Evolutionary conservation across 1,140 invertebrate genomes (phyloP).

Genomic region (Calephelis nemesis): DNA sequence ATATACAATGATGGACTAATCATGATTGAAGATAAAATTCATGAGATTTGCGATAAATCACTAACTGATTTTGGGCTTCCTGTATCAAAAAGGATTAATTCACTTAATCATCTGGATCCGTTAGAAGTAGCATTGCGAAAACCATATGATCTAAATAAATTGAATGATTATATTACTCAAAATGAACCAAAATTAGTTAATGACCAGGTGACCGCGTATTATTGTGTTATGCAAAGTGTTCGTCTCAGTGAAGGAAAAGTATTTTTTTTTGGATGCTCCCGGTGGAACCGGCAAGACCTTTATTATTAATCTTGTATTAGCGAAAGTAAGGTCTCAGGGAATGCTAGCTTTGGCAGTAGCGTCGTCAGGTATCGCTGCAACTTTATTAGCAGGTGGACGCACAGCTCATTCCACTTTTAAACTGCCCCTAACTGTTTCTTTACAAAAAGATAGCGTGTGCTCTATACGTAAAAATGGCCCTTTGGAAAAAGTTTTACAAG

Average conservation of each 20-base stretch:
- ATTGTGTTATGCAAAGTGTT: constrained; percentile 32
- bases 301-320: constrained; percentile 4
- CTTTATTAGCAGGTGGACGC: too few species aligned
- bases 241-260: constrained; percentile 22
- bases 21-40: constrained; percentile 34
- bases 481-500: constrained; percentile 44
- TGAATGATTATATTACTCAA: background rate
- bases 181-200: constrained; percentile 29
- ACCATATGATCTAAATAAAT: constrained; percentile 24
- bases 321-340: constrained; percentile 18
- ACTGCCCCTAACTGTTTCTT: constrained; percentile 27
- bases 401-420: constrained; percentile 35
- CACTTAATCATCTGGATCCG: constrained; percentile 7
- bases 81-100: constrained; percentile 8
- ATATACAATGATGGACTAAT: constrained; percentile 31
- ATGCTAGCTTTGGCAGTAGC: constrained; percentile 29
- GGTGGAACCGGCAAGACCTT: constrained; percentile 29
- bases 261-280: constrained; percentile 2
- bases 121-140: constrained; percentile 29
- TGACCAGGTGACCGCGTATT: constrained; percentile 31
- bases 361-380: too few species aligned
- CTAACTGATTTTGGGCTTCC: constrained; percentile 33
- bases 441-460: constrained; percentile 19
- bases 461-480: constrained; percentile 45
- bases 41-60: constrained; percentile 31